Conservation (phyloP, 2,888 invertebrate genomes). For the Dendrolimus houi region DNA sequence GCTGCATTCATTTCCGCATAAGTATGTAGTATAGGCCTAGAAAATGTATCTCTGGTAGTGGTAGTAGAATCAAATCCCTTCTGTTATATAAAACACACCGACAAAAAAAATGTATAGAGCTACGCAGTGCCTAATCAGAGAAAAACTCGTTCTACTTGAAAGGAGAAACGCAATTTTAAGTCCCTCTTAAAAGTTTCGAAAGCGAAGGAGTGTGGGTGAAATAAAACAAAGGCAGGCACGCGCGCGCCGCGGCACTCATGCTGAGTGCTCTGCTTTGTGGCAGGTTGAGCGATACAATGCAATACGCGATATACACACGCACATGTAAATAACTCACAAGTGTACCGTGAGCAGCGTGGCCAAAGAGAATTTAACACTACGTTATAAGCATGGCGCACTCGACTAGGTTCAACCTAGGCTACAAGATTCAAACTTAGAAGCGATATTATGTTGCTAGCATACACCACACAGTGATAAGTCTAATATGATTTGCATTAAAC, state of each 20-base stretch:
- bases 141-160: slow-evolving; percentile 45
- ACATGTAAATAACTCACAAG: slow-evolving; percentile 21
- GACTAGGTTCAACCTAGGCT: not conserved
- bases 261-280: slow-evolving; percentile 73
- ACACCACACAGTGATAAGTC: too few relatives aligned
- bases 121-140: slow-evolving; percentile 41
- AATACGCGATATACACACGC: slow-evolving; percentile 27
- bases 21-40: slow-evolving; percentile 24
- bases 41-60: not conserved
- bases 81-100: too few relatives aligned
- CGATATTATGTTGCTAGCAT: not conserved
- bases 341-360: slow-evolving; percentile 22
- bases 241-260: slow-evolving; percentile 65
- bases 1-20: slow-evolving; percentile 72
- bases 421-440: not conserved
- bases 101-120: not conserved
- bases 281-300: slow-evolving; percentile 61
- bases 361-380: slow-evolving; percentile 21
- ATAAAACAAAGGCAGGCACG: slow-evolving; percentile 70
- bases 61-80: not conserved
- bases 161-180: slow-evolving; percentile 64
- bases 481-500: too few relatives aligned
- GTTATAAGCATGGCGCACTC: too few relatives aligned
- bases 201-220: slow-evolving; percentile 66
- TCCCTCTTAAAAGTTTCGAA: slow-evolving; percentile 65